phyloP scores from a whole-genome alignment of 1,140 invertebrate species.

The Oncopodura yosiiana region DNA sequence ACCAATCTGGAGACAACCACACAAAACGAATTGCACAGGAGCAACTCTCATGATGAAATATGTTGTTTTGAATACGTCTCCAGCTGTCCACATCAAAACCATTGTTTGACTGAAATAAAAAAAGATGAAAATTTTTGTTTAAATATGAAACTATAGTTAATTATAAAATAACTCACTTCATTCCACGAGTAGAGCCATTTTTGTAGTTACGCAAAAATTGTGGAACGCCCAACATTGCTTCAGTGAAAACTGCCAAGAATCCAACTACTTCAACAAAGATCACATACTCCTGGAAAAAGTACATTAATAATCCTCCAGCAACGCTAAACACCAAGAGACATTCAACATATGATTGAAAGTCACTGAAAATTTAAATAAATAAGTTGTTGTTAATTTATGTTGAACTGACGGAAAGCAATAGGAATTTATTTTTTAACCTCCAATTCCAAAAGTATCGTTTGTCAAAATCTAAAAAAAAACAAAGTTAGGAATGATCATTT shows the following conservation, averaged over 20 bases:
- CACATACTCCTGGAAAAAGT: conserved; percentile 67
- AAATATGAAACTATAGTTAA: not conserved
- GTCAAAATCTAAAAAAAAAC: conserved; percentile 66
- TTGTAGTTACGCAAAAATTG: conserved; percentile 81
- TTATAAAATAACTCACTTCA: conserved; percentile 62
- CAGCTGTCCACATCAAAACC: conserved; percentile 81
- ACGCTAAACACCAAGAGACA: conserved; percentile 81
- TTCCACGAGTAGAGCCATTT: conserved; percentile 87
- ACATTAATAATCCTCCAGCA: conserved; percentile 71
- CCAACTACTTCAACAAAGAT: conserved; percentile 82
- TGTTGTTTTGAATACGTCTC: conserved; percentile 92
- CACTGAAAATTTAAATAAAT: too few relatives aligned
- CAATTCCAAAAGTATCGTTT: conserved; percentile 93
- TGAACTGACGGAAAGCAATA: too few relatives aligned
- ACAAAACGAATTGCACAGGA: conserved; percentile 91
- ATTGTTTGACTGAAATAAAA: conserved; percentile 42
- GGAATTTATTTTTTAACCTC: too few relatives aligned
- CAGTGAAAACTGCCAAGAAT: conserved; percentile 87
- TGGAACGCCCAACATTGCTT: conserved; percentile 86
- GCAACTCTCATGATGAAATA: conserved; percentile 86
- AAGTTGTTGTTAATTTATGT: too few relatives aligned
- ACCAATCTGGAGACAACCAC: conserved; percentile 80
- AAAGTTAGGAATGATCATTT: too few relatives aligned
- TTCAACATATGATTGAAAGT: conserved; percentile 91
- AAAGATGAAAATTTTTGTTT: conserved; percentile 2